phyloP scores from a whole-genome alignment of 1,140 invertebrate species.

The Bombus huntii region DNA sequence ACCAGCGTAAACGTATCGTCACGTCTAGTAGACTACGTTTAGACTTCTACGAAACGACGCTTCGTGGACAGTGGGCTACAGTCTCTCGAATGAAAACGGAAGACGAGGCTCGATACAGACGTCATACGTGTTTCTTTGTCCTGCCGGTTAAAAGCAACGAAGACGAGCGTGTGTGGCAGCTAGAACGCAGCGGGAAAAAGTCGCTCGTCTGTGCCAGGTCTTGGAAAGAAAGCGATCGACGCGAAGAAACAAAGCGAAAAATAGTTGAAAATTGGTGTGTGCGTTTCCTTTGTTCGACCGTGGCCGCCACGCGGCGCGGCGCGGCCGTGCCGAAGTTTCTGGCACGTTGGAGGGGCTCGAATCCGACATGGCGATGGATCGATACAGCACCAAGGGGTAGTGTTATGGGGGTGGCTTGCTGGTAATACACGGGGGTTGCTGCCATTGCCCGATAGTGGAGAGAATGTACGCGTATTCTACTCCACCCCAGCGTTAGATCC shows the following conservation, averaged over 20 bases:
- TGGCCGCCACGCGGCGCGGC: conserved; percentile 37
- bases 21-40: too few species aligned
- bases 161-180: too few species aligned
- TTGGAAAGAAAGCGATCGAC: background rate
- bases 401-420: conserved; percentile 72
- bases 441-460: conserved; percentile 44
- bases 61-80: too few species aligned
- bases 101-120: background rate
- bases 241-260: conserved; percentile 49
- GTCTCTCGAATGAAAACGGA: background rate
- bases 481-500: conserved; percentile 45
- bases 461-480: conserved; percentile 53
- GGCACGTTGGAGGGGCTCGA: conserved; percentile 54
- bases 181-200: too few species aligned
- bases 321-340: conserved; percentile 58
- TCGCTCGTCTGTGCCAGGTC: too few species aligned
- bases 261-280: conserved; percentile 41
- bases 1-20: too few species aligned
- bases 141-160: too few species aligned
- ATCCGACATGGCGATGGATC: conserved; percentile 67
- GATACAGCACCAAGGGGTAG: conserved; percentile 72
- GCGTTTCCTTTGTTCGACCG: conserved; percentile 62
- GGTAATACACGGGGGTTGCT: conserved; percentile 69
- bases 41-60: too few species aligned
- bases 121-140: too few species aligned